A percentile compares a stretch with the other conserved stretches of the same genome.
phyloP scores from a whole-genome alignment of 2,113 vertebrate genomes.

The Scytalopus superciliaris region DNA sequence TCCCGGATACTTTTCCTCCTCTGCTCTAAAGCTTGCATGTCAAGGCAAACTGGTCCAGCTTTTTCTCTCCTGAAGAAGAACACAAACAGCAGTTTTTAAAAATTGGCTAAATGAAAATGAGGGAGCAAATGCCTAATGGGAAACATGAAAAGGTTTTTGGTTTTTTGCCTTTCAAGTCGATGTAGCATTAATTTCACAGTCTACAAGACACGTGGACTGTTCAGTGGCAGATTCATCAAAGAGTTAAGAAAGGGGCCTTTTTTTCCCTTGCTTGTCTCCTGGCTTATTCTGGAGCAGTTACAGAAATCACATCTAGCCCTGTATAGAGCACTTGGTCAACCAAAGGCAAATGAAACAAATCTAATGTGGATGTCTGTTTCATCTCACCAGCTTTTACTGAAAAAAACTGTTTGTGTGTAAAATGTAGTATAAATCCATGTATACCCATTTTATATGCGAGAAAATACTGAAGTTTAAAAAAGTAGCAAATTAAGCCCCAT shows the following conservation, averaged over 20 bases:
- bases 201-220: background rate
- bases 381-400: background rate
- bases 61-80: slow-evolving; percentile 77
- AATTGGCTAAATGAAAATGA: background rate
- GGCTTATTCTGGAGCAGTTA: background rate
- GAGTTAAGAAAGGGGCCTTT: background rate
- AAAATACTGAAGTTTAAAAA: background rate
- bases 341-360: background rate
- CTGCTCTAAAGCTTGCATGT: slow-evolving; percentile 87
- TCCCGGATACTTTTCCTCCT: slow-evolving; percentile 79
- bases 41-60: slow-evolving; percentile 86
- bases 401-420: background rate
- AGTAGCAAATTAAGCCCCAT: background rate
- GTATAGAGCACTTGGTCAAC: background rate
- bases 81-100: background rate
- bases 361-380: background rate
- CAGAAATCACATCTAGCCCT: background rate
- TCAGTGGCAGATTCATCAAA: background rate
- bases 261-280: background rate
- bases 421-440: background rate
- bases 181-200: background rate
- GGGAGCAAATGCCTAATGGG: background rate
- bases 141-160: background rate
- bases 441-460: background rate
- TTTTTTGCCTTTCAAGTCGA: background rate